These are phyloP conservation scores for Drosophila austrosaltans DNA, from an alignment of 2,888 invertebrate species.

Conservation along the genomic window DNA sequence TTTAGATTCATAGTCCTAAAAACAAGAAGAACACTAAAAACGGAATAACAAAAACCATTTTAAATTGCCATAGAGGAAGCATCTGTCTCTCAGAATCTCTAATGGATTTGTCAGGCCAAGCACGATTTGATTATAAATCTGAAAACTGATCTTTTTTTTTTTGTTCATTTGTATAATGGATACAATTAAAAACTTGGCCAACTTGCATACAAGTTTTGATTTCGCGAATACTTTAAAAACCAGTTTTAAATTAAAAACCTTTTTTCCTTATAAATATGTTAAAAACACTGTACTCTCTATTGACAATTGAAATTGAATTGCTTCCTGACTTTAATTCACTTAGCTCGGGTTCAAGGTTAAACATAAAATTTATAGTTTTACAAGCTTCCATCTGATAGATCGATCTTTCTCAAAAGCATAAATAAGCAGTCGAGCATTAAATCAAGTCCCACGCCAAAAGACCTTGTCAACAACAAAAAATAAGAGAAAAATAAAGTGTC, in stretches of 20 bases:
- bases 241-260: constrained; percentile 11
- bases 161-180: constrained; percentile 25
- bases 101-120: neutral
- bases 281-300: neutral
- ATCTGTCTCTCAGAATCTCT: neutral
- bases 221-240: constrained; percentile 11
- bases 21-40: neutral
- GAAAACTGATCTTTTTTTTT: neutral
- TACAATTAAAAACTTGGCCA: constrained; percentile 55
- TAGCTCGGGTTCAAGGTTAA: constrained; percentile 1
- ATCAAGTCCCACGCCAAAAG: constrained; percentile 31
- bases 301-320: constrained; percentile 1
- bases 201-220: constrained; percentile 49
- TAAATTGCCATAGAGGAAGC: neutral
- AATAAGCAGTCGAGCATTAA: constrained; percentile 40
- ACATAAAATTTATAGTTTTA: constrained; percentile 34
- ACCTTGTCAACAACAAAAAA: constrained; percentile 53
- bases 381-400: constrained; percentile 14
- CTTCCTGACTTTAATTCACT: constrained; percentile 4
- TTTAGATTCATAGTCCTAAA: neutral
- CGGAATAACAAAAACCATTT: neutral
- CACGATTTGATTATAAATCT: constrained; percentile 12
- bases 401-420: constrained; percentile 26
- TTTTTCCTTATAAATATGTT: neutral
- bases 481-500: constrained; percentile 32